A percentile compares a stretch with the other conserved stretches of the same genome.
Conservation (phyloP, 2,797 vertebrate genomes). For the Anolis apletophallus region DNA sequence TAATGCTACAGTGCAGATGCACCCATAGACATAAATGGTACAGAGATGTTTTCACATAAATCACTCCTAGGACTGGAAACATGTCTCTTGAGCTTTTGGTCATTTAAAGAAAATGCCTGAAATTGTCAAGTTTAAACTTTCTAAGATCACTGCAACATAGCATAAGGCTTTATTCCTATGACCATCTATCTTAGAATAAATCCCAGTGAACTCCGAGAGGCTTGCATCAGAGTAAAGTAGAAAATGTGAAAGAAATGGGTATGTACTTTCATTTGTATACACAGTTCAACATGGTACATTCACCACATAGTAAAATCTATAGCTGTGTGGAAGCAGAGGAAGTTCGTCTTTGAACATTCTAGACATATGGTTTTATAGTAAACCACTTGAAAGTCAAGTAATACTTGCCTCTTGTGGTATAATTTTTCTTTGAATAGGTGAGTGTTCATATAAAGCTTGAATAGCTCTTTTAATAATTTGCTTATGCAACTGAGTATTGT, state of each 20-base stretch:
- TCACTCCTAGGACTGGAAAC: not conserved
- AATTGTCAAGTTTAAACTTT: not conserved
- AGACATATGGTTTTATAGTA: conserved; percentile 2
- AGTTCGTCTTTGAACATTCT: not conserved
- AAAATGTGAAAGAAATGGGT: not conserved
- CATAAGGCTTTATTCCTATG: not conserved
- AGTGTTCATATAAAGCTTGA: conserved; percentile 8
- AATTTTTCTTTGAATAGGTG: conserved; percentile 1
- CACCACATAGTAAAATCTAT: not conserved
- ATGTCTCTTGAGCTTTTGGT: not conserved
- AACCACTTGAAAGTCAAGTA: conserved; percentile 29
- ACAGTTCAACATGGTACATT: not conserved
- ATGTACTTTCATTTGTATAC: not conserved
- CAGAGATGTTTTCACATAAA: not conserved
- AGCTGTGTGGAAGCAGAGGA: not conserved
- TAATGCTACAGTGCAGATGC: not conserved
- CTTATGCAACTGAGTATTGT: not conserved
- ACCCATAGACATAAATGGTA: not conserved
- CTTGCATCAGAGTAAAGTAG: not conserved
- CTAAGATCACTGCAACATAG: not conserved
- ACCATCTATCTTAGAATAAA: not conserved
- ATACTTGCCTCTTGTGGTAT: conserved; percentile 4
- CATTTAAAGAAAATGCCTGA: not conserved
- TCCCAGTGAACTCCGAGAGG: not conserved
- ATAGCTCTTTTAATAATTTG: not conserved